phyloP scores from a whole-genome alignment of 2,797 vertebrate genomes.

The Dipus sagitta region DNA sequence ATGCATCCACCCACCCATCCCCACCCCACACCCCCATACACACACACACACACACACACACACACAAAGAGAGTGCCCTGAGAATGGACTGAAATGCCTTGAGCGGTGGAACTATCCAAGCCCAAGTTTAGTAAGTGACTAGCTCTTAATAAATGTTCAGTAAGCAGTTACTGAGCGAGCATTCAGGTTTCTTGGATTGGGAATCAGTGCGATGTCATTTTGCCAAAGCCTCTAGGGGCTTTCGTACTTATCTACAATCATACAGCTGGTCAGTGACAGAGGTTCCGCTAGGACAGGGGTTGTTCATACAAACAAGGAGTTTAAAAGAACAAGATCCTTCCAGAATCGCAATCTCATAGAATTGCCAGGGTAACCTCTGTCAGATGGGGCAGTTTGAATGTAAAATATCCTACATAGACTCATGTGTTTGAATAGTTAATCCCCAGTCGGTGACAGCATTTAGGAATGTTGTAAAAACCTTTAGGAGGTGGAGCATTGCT shows the following conservation, averaged over 20 bases:
- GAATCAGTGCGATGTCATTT: background rate
- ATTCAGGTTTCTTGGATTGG: background rate
- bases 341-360: conserved; percentile 39
- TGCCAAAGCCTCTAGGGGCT: background rate
- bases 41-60: no score
- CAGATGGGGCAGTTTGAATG: no score
- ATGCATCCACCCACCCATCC: no score
- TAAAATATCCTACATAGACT: no score
- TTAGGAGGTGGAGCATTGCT: no score
- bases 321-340: background rate
- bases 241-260: background rate
- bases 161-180: background rate
- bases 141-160: background rate
- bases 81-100: background rate
- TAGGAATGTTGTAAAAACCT: no score
- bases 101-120: background rate
- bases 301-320: background rate
- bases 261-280: background rate
- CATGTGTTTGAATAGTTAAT: no score
- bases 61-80: background rate
- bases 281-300: background rate
- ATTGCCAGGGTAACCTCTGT: background rate
- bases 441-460: no score
- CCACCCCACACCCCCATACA: no score
- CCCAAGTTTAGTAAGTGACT: background rate